Conservation (phyloP, 1,140 invertebrate genomes). For the Pollicipes pollicipes region DNA sequence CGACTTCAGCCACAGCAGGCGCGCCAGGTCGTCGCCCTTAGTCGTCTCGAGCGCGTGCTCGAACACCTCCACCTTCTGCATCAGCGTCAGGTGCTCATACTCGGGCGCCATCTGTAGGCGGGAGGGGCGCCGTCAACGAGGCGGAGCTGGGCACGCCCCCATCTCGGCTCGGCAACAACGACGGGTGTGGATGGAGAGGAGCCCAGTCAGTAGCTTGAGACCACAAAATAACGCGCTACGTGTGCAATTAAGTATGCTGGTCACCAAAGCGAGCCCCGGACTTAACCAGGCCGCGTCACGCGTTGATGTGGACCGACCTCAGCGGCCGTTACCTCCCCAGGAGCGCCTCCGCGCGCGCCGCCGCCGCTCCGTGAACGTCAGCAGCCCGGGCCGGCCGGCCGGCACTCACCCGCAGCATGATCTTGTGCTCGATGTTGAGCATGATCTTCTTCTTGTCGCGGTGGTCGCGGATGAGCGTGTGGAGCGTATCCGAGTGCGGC, state of each 20-base stretch:
- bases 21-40: constrained; percentile 85
- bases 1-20: constrained; percentile 91
- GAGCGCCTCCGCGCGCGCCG: too few species aligned
- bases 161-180: too few species aligned
- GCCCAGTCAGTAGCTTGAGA: too few species aligned
- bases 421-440: constrained; percentile 90
- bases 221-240: too few species aligned
- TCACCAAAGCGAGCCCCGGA: too few species aligned
- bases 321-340: too few species aligned
- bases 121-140: not conserved
- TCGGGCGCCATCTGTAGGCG: constrained; percentile 70
- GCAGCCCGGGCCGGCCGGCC: constrained; percentile 6
- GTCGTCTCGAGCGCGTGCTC: constrained; percentile 90
- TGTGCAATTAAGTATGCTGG: too few species aligned
- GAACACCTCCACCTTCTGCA: constrained; percentile 99
- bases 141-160: too few species aligned
- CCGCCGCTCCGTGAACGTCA: too few species aligned
- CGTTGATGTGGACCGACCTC: too few species aligned
- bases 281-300: too few species aligned
- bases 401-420: constrained; percentile 59
- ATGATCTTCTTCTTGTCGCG: constrained; percentile 94
- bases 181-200: too few species aligned
- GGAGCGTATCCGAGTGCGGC: constrained; percentile 95
- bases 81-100: constrained; percentile 91
- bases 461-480: constrained; percentile 92